Conservation (phyloP, 2,113 vertebrate genomes). For the Ciconia stormi region DNA sequence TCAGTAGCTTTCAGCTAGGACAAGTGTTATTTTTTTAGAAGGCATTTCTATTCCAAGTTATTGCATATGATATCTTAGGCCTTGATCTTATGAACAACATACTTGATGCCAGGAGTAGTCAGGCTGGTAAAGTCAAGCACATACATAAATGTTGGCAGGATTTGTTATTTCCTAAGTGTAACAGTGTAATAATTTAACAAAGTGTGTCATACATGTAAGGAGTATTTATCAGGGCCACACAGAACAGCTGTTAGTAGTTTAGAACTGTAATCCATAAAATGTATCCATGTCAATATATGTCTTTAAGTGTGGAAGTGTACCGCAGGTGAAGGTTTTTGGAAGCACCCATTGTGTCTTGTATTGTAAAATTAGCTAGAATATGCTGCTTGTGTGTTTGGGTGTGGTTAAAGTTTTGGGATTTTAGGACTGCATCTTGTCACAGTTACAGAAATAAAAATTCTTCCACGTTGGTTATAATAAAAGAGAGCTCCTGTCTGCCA, state of each 20-base stretch:
- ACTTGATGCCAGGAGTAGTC: neutral
- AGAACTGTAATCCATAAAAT: neutral
- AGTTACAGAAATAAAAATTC: neutral
- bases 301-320: neutral
- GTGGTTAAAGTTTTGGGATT: neutral
- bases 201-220: neutral
- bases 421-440: neutral
- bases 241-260: neutral
- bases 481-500: constrained; percentile 63
- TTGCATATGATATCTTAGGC: constrained; percentile 3
- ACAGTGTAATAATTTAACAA: constrained; percentile 5
- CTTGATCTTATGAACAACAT: neutral
- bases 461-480: neutral
- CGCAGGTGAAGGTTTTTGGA: neutral
- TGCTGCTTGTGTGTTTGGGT: neutral
- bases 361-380: neutral
- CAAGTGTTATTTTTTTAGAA: neutral
- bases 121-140: constrained; percentile 7
- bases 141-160: neutral
- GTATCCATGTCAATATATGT: neutral
- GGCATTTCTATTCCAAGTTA: neutral
- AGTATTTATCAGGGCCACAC: neutral
- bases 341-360: neutral
- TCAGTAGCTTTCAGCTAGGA: neutral
- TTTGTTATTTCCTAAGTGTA: neutral